phyloP scores from a whole-genome alignment of 2,113 vertebrate genomes.

The Budorcas taxicolor region DNA sequence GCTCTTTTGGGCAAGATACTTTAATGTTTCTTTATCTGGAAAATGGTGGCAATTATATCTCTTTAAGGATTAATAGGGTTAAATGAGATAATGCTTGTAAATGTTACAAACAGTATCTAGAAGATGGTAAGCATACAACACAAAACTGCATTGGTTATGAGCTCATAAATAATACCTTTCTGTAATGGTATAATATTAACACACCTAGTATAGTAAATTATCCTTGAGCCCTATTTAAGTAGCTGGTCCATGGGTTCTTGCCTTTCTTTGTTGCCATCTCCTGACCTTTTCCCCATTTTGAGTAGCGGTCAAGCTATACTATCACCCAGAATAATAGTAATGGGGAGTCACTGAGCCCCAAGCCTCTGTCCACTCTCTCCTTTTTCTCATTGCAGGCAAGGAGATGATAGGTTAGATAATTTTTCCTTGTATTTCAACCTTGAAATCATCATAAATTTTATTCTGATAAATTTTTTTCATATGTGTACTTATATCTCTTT shows the following conservation, averaged over 20 bases:
- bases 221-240: background rate
- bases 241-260: background rate
- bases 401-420: background rate
- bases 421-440: background rate
- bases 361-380: background rate
- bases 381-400: background rate
- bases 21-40: background rate
- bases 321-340: too few species aligned
- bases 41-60: background rate
- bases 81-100: background rate
- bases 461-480: background rate
- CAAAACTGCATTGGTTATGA: background rate
- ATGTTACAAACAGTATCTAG: background rate
- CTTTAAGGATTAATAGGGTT: background rate
- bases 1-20: background rate
- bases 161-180: background rate
- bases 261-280: background rate
- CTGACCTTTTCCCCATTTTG: background rate
- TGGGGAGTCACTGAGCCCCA: background rate
- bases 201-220: background rate
- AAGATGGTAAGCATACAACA: background rate
- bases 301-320: background rate
- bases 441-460: background rate
- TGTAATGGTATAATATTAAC: background rate
- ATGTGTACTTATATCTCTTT: background rate